Evolutionary conservation across 2,888 invertebrate species (phyloP).

Genomic region (Tipula confusa): DNA sequence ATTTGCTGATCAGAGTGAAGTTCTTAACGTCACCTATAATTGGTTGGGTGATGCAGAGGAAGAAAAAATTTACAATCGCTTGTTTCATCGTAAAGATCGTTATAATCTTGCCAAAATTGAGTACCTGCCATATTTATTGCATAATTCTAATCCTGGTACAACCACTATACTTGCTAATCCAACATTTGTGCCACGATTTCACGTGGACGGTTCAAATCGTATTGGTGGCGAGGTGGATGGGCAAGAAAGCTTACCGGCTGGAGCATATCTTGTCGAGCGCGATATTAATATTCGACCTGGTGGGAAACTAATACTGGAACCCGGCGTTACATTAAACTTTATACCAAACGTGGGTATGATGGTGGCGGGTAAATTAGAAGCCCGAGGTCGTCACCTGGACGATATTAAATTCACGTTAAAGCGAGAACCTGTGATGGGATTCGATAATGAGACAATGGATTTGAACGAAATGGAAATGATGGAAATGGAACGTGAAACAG

Average conservation of each 20-base stretch:
- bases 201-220: constrained; percentile 61
- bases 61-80: constrained; percentile 65
- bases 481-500: constrained; percentile 57
- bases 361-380: constrained; percentile 87
- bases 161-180: constrained; percentile 73
- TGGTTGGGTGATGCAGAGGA: constrained; percentile 81
- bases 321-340: constrained; percentile 85
- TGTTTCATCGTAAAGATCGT: constrained; percentile 83
- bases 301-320: constrained; percentile 81
- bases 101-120: constrained; percentile 91
- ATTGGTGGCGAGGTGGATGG: constrained; percentile 94
- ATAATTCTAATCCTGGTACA: constrained; percentile 84
- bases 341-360: constrained; percentile 93
- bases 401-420: constrained; percentile 76
- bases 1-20: constrained; percentile 86
- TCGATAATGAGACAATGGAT: constrained; percentile 60
- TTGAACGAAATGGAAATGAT: constrained; percentile 53
- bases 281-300: constrained; percentile 94
- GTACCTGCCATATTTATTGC: constrained; percentile 86
- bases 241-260: constrained; percentile 72
- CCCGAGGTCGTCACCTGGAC: constrained; percentile 71
- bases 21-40: constrained; percentile 90
- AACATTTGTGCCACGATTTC: constrained; percentile 74
- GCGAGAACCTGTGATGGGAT: constrained; percentile 64
- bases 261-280: constrained; percentile 85